Evolutionary conservation across 2,113 vertebrate genomes (phyloP).

Genomic region (Neofelis nebulosa): DNA sequence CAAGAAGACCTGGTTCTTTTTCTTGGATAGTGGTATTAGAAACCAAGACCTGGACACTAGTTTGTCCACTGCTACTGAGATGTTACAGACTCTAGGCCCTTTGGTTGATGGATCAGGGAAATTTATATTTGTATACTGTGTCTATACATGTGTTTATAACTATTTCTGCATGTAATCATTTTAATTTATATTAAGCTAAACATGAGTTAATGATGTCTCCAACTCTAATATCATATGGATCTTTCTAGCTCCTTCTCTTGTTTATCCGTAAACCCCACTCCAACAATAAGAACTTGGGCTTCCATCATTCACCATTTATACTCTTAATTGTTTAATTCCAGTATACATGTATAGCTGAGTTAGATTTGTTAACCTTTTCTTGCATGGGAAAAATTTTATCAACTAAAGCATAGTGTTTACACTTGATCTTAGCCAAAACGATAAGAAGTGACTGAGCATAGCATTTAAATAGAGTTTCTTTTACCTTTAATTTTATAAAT

Average conservation of each 20-base stretch:
- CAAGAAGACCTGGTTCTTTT: neutral
- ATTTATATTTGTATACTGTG: neutral
- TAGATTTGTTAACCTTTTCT: neutral
- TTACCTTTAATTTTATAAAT: neutral
- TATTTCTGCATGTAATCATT: neutral
- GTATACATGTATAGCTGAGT: neutral
- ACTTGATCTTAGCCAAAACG: neutral
- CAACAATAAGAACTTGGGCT: neutral
- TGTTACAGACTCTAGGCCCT: neutral
- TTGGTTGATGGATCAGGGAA: neutral
- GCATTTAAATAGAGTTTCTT: neutral
- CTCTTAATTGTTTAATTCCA: neutral
- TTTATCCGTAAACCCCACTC: neutral
- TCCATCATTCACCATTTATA: neutral
- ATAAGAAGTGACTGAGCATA: neutral
- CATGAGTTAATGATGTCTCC: neutral
- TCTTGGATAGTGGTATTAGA: neutral
- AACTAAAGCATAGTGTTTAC: neutral
- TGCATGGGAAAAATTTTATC: neutral
- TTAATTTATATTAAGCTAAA: neutral
- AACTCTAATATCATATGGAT: neutral
- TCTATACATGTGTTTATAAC: neutral
- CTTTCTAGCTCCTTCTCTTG: neutral
- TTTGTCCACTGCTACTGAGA: neutral
- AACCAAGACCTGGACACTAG: neutral